Evolutionary conservation across 2,888 invertebrate species (phyloP), one percentile per base, ranked within the genome.

Genomic region (Pardosa pseudoannulata): DNA sequence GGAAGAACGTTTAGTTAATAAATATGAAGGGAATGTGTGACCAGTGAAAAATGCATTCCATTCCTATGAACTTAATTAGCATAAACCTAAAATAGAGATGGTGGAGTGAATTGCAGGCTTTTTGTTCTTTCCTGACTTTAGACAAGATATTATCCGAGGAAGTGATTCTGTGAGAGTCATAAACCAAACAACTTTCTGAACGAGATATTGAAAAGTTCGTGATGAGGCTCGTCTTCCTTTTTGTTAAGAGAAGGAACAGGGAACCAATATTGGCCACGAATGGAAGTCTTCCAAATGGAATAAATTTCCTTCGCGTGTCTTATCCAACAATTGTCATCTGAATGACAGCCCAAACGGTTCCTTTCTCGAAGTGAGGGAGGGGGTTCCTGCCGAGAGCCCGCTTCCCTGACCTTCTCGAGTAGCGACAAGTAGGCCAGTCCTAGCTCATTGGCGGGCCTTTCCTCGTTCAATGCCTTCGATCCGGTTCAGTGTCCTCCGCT

Each of bases 381-480:
- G 23, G 2, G 19, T 56, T 56, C 56, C 23, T 23, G 1, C 56
- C 19, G 56, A 56, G 56, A 56, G 19, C 56, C 23, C 56, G 56
- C 56, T 56, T 56, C 23, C 56, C 56, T 56, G 56, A 56, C 56
- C 56, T 56, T 56, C 56, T 56, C 19, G 6, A n/a, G 56, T 11
- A 23, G 23, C 19, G 23, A 6, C 56, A 56, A 56, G 56, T 56
- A 56, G 56, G 56, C 56, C 56, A 56, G 56, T 56, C 56, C 23
- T 16, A 56, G 56, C 56, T 56, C 56, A 56, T 56, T 56, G 56
- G 56, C 23, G 56, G 56, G 19, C 46, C 56, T 56, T 56, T 56
- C 56, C 56, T 56, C 23, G 56, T 56, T 56, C 56, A 56, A 23
- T 56, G 56, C 23, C 56, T 56, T 56, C 56, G 23, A 56, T 56